phyloP scores from a whole-genome alignment of 2,888 invertebrate genomes.

The Drosophila rellima region DNA sequence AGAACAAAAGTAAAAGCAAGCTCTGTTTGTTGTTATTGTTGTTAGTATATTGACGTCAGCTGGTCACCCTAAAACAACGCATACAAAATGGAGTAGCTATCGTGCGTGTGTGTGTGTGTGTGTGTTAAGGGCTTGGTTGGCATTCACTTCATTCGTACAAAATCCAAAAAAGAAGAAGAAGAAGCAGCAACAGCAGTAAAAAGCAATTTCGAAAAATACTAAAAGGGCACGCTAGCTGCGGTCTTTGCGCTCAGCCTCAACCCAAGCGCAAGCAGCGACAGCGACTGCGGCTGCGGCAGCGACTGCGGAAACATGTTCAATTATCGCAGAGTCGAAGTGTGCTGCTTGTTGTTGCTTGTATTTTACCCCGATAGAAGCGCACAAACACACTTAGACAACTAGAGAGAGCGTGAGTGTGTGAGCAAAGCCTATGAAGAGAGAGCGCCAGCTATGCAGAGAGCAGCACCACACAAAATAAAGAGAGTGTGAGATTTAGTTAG shows the following conservation, averaged over 20 bases:
- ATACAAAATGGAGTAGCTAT: slow-evolving; percentile 74
- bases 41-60: slow-evolving; percentile 41
- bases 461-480: slow-evolving; percentile 31
- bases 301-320: slow-evolving; percentile 74
- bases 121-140: slow-evolving; percentile 53
- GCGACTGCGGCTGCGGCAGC: slow-evolving; percentile 14
- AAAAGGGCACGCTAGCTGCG: slow-evolving; percentile 54
- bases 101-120: slow-evolving; percentile 24
- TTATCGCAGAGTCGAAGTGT: slow-evolving; percentile 55
- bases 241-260: slow-evolving; percentile 14
- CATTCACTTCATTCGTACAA: slow-evolving; percentile 47
- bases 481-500: slow-evolving; percentile 69
- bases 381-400: slow-evolving; percentile 9
- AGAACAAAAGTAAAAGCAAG: slow-evolving; percentile 1
- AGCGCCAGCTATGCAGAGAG: slow-evolving; percentile 7
- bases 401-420: slow-evolving; percentile 6
- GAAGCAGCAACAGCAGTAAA: slow-evolving; percentile 34
- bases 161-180: slow-evolving; percentile 26
- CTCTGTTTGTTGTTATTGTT: not conserved
- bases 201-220: slow-evolving; percentile 71
- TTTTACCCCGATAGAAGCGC: slow-evolving; percentile 59
- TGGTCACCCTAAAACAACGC: slow-evolving; percentile 71
- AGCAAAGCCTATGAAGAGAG: slow-evolving; percentile 12
- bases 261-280: slow-evolving; percentile 8
- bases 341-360: slow-evolving; percentile 23